Evolutionary conservation across 2,113 vertebrate species (phyloP), one percentile per base, ranked within the genome.

Genomic region (Motacilla alba): DNA sequence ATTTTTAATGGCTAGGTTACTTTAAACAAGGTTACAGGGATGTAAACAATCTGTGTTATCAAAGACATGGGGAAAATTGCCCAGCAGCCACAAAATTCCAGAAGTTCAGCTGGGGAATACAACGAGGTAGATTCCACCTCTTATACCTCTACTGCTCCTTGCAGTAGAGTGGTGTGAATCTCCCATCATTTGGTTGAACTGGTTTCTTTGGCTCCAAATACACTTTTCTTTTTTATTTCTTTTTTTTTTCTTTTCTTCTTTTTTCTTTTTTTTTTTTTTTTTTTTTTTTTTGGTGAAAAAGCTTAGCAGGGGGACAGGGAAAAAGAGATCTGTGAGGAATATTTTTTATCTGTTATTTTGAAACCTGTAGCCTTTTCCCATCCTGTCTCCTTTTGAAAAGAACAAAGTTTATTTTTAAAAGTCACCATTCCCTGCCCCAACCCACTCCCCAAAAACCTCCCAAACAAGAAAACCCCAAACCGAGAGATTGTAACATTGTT

Each of bases 211-310:
- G 6, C 35, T 83, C 41, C 11, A 89, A 68, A 52, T 28, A 43
- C 6, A 2, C 4, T 19, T 47, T 77, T 7, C 12, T 10, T 24
- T 63, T 30, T 6, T 2, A 27, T 27, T 56, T 13, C 21, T 13
- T 30, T 4, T 23, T 35, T 26, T 2, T 22, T 58, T n/a, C n/a
- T n/a, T n/a, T n/a, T n/a, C n/a, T n/a, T n/a, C n/a, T n/a, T n/a
- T n/a, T n/a, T n/a, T n/a, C n/a, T n/a, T 13, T 33, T 9, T 5
- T 11, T 35, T 4, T 21, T 4, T 4, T 26, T 3, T 4, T 21
- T 21, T 13, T 19, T 15, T 8, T 31, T 44, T 59, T 68, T 24
- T 23, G 6, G 5, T 63, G 15, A 21, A 53, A 69, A 80, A 63
- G 10, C 7, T 58, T 49, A 37, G 33, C 56, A 9, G 18, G 12